Evolutionary conservation across 2,888 invertebrate genomes (phyloP).

Genomic region (Ametastegia equiseti): DNA sequence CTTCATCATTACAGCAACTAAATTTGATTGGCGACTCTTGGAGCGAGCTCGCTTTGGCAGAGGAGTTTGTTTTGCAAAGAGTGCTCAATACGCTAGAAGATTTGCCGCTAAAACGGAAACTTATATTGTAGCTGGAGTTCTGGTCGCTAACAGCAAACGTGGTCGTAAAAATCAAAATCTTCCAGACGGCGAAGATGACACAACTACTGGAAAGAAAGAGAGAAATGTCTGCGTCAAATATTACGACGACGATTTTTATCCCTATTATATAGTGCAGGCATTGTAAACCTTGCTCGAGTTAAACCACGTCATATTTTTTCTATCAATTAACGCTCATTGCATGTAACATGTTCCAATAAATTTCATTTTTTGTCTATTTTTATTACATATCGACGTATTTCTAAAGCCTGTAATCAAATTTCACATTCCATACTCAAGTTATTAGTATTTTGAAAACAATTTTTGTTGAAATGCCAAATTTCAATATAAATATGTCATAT

Average conservation of each 20-base stretch:
- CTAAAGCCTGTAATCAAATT: no score
- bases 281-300: neutral
- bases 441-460: no score
- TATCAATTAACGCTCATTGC: neutral
- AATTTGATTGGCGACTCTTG: neutral
- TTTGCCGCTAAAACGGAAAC: neutral
- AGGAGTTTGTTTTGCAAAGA: neutral
- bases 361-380: no score
- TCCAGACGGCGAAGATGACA: neutral
- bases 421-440: no score
- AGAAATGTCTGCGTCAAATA: neutral
- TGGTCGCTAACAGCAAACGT: neutral
- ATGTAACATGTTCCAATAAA: neutral
- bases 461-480: no score
- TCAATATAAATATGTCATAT: no score
- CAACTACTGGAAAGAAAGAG: neutral
- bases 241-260: neutral
- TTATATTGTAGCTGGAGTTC: neutral
- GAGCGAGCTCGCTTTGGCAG: neutral
- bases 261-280: neutral
- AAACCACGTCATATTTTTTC: neutral
- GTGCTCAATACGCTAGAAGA: neutral
- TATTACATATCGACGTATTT: no score
- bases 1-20: neutral
- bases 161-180: neutral